Evolutionary conservation across 23 tunicate species (phyloP).

Genomic region (Phallusia fumigata): DNA sequence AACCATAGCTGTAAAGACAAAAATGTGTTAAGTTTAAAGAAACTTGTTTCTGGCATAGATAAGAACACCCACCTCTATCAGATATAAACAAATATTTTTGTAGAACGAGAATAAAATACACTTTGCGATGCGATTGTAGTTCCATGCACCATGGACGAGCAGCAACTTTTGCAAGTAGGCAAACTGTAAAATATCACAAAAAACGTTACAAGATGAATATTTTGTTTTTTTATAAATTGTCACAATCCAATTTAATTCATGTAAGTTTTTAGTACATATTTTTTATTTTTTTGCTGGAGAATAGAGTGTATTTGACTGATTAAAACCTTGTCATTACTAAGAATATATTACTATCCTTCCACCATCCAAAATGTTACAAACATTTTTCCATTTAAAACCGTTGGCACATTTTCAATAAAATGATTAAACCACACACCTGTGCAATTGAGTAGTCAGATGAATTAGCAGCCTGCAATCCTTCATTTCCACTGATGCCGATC

Average conservation of each 20-base stretch:
- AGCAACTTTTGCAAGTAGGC: constrained; percentile 71
- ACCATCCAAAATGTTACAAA: too few relatives aligned
- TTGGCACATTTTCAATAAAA: too few relatives aligned
- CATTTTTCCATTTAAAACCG: too few relatives aligned
- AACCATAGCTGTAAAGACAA: constrained; percentile 85
- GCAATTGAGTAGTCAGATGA: constrained; percentile 97
- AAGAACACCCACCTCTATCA: constrained; percentile 79
- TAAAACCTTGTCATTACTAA: too few relatives aligned
- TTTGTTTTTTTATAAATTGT: neutral
- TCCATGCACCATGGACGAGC: constrained; percentile 98
- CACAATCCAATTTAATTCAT: too few relatives aligned
- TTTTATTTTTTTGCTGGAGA: too few relatives aligned
- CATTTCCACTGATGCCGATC: constrained; percentile 94
- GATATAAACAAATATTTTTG: constrained; percentile 92
- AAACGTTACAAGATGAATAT: neutral
- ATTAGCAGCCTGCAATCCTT: constrained; percentile 99
- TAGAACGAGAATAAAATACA: constrained; percentile 96
- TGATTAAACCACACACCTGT: constrained; percentile 43
- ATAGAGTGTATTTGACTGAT: too few relatives aligned
- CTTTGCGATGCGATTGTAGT: constrained; percentile 84
- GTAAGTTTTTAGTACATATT: too few relatives aligned
- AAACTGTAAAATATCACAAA: constrained; percentile 63
- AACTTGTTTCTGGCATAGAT: neutral
- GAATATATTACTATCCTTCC: too few relatives aligned
- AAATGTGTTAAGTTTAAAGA: constrained; percentile 25